These are phyloP conservation scores for Pocillopora damicornis DNA, from an alignment of 64 coral and sea anemone genomes.

Conservation along the genomic window DNA sequence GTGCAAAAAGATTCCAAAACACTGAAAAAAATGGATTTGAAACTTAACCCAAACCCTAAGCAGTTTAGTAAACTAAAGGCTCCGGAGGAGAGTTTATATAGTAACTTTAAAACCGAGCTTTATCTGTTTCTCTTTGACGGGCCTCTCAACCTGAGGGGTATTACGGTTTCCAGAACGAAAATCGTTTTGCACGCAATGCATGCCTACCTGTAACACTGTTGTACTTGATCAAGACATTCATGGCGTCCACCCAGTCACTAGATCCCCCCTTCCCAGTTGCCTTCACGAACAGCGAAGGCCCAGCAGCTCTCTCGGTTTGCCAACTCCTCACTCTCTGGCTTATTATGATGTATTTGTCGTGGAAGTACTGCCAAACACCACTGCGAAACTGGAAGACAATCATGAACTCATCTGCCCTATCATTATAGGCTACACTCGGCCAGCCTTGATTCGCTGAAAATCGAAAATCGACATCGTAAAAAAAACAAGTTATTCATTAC, in stretches of 20 bases:
- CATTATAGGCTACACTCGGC: conserved; percentile 70
- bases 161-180: background rate
- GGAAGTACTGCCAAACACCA: conserved; percentile 34
- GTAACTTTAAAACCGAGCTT: too few relatives aligned
- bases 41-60: too few relatives aligned
- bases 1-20: too few relatives aligned
- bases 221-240: conserved; percentile 53
- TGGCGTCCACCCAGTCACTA: conserved; percentile 13
- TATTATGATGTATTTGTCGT: conserved; percentile 53
- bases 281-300: conserved; percentile 44
- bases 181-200: background rate
- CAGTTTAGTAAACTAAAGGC: too few relatives aligned
- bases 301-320: conserved; percentile 40
- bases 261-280: background rate
- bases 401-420: conserved; percentile 44
- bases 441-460: conserved; percentile 81
- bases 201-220: conserved; percentile 68
- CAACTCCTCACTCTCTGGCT: conserved; percentile 58
- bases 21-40: too few relatives aligned
- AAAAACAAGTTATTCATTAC: too few relatives aligned
- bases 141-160: background rate
- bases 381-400: conserved; percentile 80
- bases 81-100: too few relatives aligned
- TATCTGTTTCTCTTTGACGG: too few relatives aligned
- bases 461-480: background rate